Base-by-base conservation (phyloP, 2,113 vertebrate genomes). In the Oryzias celebensis region DNA sequence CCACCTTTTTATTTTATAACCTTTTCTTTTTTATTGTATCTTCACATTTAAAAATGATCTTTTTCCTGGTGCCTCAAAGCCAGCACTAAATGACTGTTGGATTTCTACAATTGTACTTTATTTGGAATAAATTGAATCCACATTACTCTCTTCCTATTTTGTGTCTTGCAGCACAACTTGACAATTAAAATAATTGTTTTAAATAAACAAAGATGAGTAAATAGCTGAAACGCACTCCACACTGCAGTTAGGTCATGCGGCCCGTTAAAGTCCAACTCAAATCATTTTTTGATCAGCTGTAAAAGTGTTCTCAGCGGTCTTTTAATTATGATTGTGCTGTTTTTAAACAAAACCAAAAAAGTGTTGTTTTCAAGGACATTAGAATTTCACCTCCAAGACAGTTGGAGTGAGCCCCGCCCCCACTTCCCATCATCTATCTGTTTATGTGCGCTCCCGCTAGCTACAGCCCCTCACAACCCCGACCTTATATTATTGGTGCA, bases 71-170 rank as follows among this genome's bases (percentile, higher is more conserved):
- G 73, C 80, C 79, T 86, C 46, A 75, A 36, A 62, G 58, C 57
- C 22, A 5, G 55, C 55, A 66, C 61, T 41, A 12, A 65, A 68
- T 62, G 2, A 62, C 73, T 86, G 58, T 85, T 89, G 85, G 80
- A 78, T 77, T 76, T 73, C 57, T 81, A 71, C 80, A 53, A 72
- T 52, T 47, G 26, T 73, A 22, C 74, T 77, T 61, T 71, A 64
- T 43, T 71, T 79, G 76, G 46, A 88, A 86, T 87, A 90, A 89
- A 88, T 64, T 7, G 10, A 24, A 41, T 56, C 56, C 55, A 62
- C 43, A 58, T 26, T 5, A 50, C 7, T n/a, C 26, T 43, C 26
- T n/a, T 17, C 65, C 20, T 53, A 22, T 17, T 57, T 7, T 48
- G 22, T 67, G 71, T 68, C 15, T 58, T 28, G 23, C 49, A 49